Base-by-base conservation (phyloP, 2,797 vertebrate genomes). In the Crocodylus rhombifer region DNA sequence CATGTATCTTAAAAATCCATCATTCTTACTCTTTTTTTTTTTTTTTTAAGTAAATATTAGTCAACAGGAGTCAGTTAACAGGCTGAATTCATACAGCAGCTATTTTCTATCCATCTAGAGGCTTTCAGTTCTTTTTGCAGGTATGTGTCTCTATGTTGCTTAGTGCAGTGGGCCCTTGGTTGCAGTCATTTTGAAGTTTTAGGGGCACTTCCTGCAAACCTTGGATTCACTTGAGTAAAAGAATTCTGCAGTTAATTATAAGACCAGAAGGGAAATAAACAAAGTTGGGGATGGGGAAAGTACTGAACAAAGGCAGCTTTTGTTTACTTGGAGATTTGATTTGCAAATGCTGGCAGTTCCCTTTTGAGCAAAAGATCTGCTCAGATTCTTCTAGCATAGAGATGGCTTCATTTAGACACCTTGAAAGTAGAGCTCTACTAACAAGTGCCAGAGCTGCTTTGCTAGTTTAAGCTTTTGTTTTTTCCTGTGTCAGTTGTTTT, bases 341-440 rank as follows among this genome's bases (percentile, higher is more conserved):
- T 76, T 95, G 94, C 91, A 95, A 82, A 93, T 30, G 89, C 67
- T 30, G 94, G 92, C 95, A 95, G 80, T 86, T 96, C 93, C 69
- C 82, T n/a, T 80, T 14, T 9, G 89, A 91, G 82, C 76, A 78
- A 95, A 92, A 92, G 87, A 85, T 87, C 88, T 88, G 87, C 91
- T 86, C 82, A 56, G 9, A 26, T 57, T 80, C 20, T 30, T 65
- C 30, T 8, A 30, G n/a, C 6, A 36, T 36, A 36, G 33, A 36
- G 33, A 36, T 36, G 33, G 33, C 33, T 36, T 36, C 33, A 36
- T 36, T 36, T 36, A 36, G 33, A 36, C 33, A 51, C 10, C 42
- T 11, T 51, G 42, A 51, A 51, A 10, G 42, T 10, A 10, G 42
- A 51, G 42, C 42, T 51, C 42, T 51, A 51, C 42, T 51, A 51